Evolutionary conservation across 2,888 invertebrate species (phyloP), one percentile per base, ranked within the genome.

Genomic region (Acholoe squamosa): DNA sequence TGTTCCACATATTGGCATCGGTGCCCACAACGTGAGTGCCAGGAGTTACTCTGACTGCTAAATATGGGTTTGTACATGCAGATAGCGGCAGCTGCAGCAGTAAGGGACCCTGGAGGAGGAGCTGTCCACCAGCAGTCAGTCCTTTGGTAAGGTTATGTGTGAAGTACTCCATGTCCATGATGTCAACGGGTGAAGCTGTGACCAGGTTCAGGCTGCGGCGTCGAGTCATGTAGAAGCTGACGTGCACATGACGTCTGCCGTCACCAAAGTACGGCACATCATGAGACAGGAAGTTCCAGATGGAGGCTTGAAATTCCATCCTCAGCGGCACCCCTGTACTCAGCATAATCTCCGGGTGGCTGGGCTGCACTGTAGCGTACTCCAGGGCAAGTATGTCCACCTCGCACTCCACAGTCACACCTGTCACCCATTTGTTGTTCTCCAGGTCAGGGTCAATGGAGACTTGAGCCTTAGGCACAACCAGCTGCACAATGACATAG

Each of bases 381-480:
- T 56, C 34, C 19, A 89, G 25, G 34, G 89, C 89, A 0, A 89
- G 19, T 0, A 89, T 19, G 33, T 89, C 89, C 0, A 33, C 14
- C 14, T 10, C 16, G n/a, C 89, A 89, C n/a, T 89, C 67, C 25
- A 89, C 10, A 1, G 25, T 67, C 33, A 89, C 25, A 10, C 12
- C 3, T n/a, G 61, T 1, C 7, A 67, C 19, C 33, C 61, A 43
- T 1, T 1, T 33, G 31, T 89, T 89, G 25, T 89, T 67, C 14
- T 14, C 12, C 14, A 89, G 67, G 25, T 89, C 71, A 0, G 89
- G 89, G 67, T 89, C 89, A 12, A 88, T 88, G 12, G 31, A 14
- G 7, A 3, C n/a, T 12, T 10, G 22, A 22, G 61, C 33, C 56
- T 89, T 56, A 25, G 10, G 0, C 34, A 67, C 89, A 0, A 0